A percentile compares a stretch with the other conserved stretches of the same genome.
phyloP scores from a whole-genome alignment of 2,888 invertebrate genomes.

The Megamerina dolium region DNA sequence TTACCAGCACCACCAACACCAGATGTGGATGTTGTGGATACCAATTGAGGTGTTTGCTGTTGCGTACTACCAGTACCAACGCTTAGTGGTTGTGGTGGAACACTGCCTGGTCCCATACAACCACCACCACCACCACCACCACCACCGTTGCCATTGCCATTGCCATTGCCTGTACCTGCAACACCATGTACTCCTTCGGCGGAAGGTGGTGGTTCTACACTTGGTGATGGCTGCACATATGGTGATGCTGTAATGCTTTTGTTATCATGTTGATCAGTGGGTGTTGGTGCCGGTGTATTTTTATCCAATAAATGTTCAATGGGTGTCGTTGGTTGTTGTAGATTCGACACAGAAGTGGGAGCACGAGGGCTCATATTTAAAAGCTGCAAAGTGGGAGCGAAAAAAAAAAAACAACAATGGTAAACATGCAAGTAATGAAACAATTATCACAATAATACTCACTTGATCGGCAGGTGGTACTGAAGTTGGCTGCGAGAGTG shows the following conservation, averaged over 20 bases:
- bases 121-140: conserved; percentile 14
- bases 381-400: conserved; percentile 25
- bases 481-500: conserved; percentile 67
- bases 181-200: conserved; percentile 31
- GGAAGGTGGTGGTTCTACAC: conserved; percentile 46
- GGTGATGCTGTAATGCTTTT: conserved; percentile 49
- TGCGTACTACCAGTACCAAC: conserved; percentile 30
- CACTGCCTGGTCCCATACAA: conserved; percentile 31
- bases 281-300: conserved; percentile 49
- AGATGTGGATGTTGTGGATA: conserved; percentile 3
- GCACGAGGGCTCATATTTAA: conserved; percentile 57
- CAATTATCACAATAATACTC: conserved; percentile 20
- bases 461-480: conserved; percentile 56
- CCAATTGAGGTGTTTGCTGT: conserved; percentile 9
- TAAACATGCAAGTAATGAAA: neutral
- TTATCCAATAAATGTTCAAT: conserved; percentile 47
- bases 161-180: conserved; percentile 5
- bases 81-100: conserved; percentile 34
- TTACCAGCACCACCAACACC: neutral
- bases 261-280: conserved; percentile 49
- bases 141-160: no score
- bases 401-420: conserved; percentile 1
- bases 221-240: conserved; percentile 45
- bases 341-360: conserved; percentile 49
- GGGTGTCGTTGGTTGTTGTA: conserved; percentile 50